Base-by-base conservation (phyloP, 2,113 vertebrate genomes). In the Triplophysa rosa region DNA sequence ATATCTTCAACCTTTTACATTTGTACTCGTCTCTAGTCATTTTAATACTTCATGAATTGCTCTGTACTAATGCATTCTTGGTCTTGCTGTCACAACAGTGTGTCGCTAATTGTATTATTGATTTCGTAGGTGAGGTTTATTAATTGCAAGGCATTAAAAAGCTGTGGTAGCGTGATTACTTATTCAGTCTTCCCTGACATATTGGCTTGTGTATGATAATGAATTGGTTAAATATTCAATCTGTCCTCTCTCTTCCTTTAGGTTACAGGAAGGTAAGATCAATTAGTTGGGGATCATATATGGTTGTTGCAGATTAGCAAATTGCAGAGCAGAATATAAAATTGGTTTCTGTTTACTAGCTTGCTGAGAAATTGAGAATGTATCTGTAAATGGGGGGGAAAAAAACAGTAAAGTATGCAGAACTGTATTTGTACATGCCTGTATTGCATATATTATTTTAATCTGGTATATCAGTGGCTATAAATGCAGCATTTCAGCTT, bases 121-220 rank as follows among this genome's bases (percentile, higher is more conserved):
- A 87, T 88, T 37, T 81, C 84, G n/a, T 66, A 17, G 40, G 82
- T 82, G 78, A 58, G 71, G 63, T 76, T 75, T 86, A 84, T 86
- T 85, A 86, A 80, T 84, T 62, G 84, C 63, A 79, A 82, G 52
- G 82, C 83, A 87, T 88, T 86, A 84, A 83, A 69, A 85, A 86
- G 70, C 78, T 82, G 42, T 2, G 59, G 79, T 82, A 85, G 77
- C 70, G 67, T 83, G 82, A 88, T 90, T 87, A 83, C 77, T 69
- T 82, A 79, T 78, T 78, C 71, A 61, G 67, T 78, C 37, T 73
- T 7, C 52, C 61, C 80, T 73, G 82, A 80, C 40, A 3, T 82
- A 52, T 78, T n/a, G 49, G 49, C 47, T 33, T 37, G 16, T 37
- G 16, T 61, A 17, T 71, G 52, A 58, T 77, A 72, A 76, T 81